These are phyloP conservation scores for Silurus meridionalis DNA, from an alignment of 2,113 vertebrate species.

Conservation along the genomic window DNA sequence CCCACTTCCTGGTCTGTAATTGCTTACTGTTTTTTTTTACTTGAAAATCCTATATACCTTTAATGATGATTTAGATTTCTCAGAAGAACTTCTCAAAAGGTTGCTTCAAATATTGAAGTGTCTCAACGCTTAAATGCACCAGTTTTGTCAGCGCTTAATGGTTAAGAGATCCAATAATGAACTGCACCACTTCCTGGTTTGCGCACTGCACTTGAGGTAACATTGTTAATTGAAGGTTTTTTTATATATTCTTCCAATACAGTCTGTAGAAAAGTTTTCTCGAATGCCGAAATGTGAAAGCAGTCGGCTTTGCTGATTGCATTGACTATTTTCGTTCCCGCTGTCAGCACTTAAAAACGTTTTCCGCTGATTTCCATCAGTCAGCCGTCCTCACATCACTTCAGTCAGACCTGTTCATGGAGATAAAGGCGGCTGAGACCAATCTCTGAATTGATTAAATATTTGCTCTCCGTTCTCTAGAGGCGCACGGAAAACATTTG, in stretches of 20 bases:
- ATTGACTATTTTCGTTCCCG: slow-evolving; percentile 52
- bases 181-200: background rate
- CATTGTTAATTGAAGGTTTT: background rate
- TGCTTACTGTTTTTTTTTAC: background rate
- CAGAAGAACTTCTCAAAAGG: too few species aligned
- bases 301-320: slow-evolving; percentile 29
- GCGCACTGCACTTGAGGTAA: background rate
- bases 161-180: background rate
- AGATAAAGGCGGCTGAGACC: slow-evolving; percentile 52
- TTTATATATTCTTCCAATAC: background rate
- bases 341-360: slow-evolving; percentile 68
- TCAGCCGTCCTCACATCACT: slow-evolving; percentile 43
- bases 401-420: slow-evolving; percentile 42
- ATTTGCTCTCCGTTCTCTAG: slow-evolving; percentile 41
- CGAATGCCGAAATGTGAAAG: background rate
- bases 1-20: background rate
- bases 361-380: slow-evolving; percentile 52
- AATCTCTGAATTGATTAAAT: slow-evolving; percentile 52
- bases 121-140: background rate
- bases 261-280: background rate
- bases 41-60: background rate
- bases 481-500: slow-evolving; percentile 47
- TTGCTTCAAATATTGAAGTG: background rate
- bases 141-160: background rate
- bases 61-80: background rate